Percentiles rank a stretch among this genome's conserved stretches.
These are phyloP conservation scores for Gerris lacustris DNA, from an alignment of 2,888 invertebrate genomes.

Conservation along the genomic window DNA sequence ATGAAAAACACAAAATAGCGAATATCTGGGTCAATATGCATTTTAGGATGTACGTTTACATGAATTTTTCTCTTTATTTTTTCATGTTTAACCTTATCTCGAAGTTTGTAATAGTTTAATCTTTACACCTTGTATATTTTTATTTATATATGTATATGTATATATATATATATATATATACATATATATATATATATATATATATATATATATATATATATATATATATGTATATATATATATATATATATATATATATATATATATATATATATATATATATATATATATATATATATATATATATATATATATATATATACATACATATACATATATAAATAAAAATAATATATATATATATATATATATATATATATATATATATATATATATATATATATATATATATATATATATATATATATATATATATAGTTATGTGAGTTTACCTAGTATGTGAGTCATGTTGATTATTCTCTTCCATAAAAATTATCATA, in stretches of 20 bases:
- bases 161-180: not conserved
- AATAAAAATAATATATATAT: not conserved
- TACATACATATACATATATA: not conserved
- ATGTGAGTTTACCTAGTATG: no score
- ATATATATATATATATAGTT: not conserved
- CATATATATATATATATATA: not conserved
- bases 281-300: not conserved
- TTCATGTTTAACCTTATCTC: no score
- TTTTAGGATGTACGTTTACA: no score
- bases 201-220: constrained; percentile 4
- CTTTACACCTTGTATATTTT: no score
- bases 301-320: constrained; percentile 10
- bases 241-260: constrained; percentile 5
- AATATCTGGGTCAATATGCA: no score
- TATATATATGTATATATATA: constrained; percentile 5
- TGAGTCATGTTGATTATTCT: not conserved
- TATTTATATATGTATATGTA: not conserved
- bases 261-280: not conserved
- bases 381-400: constrained; percentile 12
- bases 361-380: constrained; percentile 7
- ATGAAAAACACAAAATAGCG: no score
- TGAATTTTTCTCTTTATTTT: no score
- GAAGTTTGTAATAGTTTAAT: no score
- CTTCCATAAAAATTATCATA: not conserved
- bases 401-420: constrained; percentile 7